Evolutionary conservation across 2,113 vertebrate genomes (phyloP), one percentile per base, ranked within the genome.

Genomic region (Pangasianodon gigas): DNA sequence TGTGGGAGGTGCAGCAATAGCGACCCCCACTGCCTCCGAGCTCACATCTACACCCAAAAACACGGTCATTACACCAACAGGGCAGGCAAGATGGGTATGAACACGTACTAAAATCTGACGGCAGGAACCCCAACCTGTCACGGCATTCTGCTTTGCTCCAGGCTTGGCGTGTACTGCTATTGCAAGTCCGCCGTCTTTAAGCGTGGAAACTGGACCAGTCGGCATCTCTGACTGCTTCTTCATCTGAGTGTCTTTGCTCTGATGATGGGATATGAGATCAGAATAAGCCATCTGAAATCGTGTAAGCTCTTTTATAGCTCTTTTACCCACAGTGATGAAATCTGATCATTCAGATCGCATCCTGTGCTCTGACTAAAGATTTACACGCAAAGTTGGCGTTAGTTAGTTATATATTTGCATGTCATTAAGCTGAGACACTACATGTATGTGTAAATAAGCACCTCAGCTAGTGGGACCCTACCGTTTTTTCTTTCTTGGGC

Each of bases 1-100:
- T 0, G 97, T 95, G 0, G 98, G 97, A 8, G 98, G 97, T 0
- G 98, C 98, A 37, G 98, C 97, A 7, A 99, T 96, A 44, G 98
- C 96, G 4, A 99, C 95, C 6, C 96, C 96, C 13, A 99, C 96
- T 0, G 97, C 96, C 81, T 97, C 97, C 0, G 94, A 10, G 0
- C 96, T 96, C 91, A 99, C 92, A 52, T 96, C 98, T 99, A 94
- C 52, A 54, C 52, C 52, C 52, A 84, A 80, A 87, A 85, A 19
- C 6, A 84, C 1, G 18, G 11, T 32, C 4, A 16, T 51, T 29
- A 41, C 32, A 86, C 21, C 80, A 65, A 54, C 19, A 58, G 37
- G 32, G 14, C 26, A 18, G 13, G 5, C 41, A 48, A 32, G 6
- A 41, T 60, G 62, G 46, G 65, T 48, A 37, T 60, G 19, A 56